These are phyloP conservation scores for Camelus dromedarius DNA, from an alignment of 2,113 vertebrate species.

Conservation along the genomic window DNA sequence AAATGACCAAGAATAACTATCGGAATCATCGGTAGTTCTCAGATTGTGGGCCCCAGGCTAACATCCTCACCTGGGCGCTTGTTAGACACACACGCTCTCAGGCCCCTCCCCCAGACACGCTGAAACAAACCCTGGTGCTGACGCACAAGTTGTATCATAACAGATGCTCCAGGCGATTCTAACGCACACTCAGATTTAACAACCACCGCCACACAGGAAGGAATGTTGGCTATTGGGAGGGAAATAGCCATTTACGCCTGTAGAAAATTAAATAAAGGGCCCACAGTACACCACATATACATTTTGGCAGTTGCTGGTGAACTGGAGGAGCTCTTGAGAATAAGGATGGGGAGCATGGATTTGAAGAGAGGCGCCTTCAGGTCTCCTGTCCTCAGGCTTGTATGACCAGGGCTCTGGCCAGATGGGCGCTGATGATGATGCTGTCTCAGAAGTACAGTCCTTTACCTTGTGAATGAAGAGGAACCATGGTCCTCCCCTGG, in stretches of 20 bases:
- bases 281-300: fast-evolving
- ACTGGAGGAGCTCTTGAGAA: not conserved
- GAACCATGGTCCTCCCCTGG: not conserved
- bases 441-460: not conserved
- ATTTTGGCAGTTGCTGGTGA: not conserved
- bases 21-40: not conserved
- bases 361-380: not conserved
- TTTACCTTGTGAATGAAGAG: not conserved
- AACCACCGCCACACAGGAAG: not conserved
- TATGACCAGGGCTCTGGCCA: not conserved
- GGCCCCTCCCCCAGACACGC: not conserved
- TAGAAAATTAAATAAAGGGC: not conserved
- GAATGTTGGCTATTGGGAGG: not conserved
- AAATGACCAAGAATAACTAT: not conserved
- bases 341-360: fast-evolving
- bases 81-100: not conserved
- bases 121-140: too few relatives aligned
- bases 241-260: too few relatives aligned
- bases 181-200: fast-evolving
- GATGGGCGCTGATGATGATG: not conserved
- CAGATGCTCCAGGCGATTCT: not conserved
- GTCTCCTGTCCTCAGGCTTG: not conserved
- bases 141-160: too few relatives aligned
- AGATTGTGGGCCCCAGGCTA: not conserved
- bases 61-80: fast-evolving